Evolutionary conservation across 2,113 vertebrate genomes (phyloP), one percentile per base, ranked within the genome.

Genomic region (Butastur rufipennis): DNA sequence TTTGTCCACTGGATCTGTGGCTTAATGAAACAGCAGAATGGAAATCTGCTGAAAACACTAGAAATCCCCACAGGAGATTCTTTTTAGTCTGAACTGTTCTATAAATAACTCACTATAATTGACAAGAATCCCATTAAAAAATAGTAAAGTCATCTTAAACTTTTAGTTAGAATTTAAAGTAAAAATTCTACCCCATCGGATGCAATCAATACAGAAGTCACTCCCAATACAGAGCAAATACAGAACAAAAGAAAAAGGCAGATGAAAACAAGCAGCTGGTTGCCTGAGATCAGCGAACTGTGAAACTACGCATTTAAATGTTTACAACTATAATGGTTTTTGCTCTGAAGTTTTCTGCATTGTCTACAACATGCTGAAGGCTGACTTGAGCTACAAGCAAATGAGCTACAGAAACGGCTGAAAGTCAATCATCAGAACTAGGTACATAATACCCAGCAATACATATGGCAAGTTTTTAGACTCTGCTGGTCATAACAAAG

Each of bases 261-360:
- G 87, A 50, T 52, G 88, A 75, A 45, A 86, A 88, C 0, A 31
- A 94, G 47, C 92, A 94, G 63, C 72, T 80, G 91, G 26, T 36
- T 90, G 65, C 80, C 70, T 32, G 73, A 55, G 77, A 59, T 4
- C 90, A 56, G 48, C 2, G 50, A 93, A n/a, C 66, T 80, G 81
- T 93, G 75, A 95, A 94, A 92, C 25, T 9, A 45, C 79, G 83
- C 80, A 53, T 87, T 72, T 85, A n/a, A 81, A 70, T 70, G 65
- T 73, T 93, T 55, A 59, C 80, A 93, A 18, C 52, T 17, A 70
- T 2, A 81, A 71, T 11, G 88, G 73, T 6, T n/a, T 78, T 47
- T 43, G 72, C 94, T 74, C 81, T 50, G 65, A 25, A 42, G 43
- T n/a, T 63, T 18, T 48, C 75, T 72, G 52, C 52, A 20, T 7